These are phyloP conservation scores for Agrilus planipennis DNA, from an alignment of 1,140 invertebrate genomes.

Conservation along the genomic window DNA sequence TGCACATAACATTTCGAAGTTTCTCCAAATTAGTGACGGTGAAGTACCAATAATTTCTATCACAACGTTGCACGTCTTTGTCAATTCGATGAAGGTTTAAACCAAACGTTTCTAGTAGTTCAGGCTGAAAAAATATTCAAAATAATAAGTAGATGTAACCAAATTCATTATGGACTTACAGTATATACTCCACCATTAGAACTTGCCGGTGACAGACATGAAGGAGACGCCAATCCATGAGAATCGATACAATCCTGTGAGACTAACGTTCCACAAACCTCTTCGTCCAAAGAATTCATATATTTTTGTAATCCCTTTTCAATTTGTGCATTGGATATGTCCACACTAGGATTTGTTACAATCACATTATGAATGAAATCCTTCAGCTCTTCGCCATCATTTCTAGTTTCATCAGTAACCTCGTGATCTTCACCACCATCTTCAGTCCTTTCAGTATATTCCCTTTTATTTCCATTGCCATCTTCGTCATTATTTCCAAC, in stretches of 20 bases:
- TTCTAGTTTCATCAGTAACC: constrained; percentile 22
- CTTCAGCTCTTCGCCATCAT: constrained; percentile 13
- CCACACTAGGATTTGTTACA: constrained; percentile 52
- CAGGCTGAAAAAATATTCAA: constrained; percentile 44
- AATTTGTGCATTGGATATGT: constrained; percentile 35
- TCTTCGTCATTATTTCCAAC: no score
- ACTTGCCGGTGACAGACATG: constrained; percentile 66
- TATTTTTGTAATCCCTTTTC: constrained; percentile 27
- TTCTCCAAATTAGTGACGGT: constrained; percentile 78
- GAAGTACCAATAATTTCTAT: constrained; percentile 89
- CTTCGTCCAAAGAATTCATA: constrained; percentile 31
- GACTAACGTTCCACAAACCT: constrained; percentile 26
- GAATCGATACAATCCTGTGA: constrained; percentile 26
- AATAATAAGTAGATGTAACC: not conserved
- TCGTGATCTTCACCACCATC: constrained; percentile 14
- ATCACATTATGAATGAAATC: constrained; percentile 44
- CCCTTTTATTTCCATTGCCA: constrained; percentile 29
- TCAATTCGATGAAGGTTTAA: constrained; percentile 89
- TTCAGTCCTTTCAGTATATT: constrained; percentile 16
- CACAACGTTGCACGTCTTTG: constrained; percentile 91
- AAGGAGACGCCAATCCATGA: constrained; percentile 30
- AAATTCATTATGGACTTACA: constrained; percentile 39
- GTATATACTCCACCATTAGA: constrained; percentile 80
- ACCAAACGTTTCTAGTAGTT: constrained; percentile 76
- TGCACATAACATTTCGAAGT: constrained; percentile 92